phyloP scores from a whole-genome alignment of 1,140 invertebrate genomes.

The Seison nebaliae region DNA sequence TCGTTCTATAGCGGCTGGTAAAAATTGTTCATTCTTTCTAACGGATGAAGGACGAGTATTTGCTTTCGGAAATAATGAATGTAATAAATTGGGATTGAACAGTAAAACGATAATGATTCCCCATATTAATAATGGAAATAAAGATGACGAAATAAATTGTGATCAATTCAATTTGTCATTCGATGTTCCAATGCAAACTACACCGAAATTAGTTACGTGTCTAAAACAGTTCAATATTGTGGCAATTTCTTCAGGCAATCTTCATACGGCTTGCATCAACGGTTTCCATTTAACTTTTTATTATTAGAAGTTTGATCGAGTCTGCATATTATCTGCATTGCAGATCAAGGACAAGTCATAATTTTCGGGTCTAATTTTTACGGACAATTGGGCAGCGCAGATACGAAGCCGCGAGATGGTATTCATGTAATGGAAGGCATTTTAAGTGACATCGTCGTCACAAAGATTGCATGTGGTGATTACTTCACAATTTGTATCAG shows the following conservation, averaged over 20 bases:
- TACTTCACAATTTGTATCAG: constrained; percentile 40
- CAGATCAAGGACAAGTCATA: constrained; percentile 37
- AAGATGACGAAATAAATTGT: too few relatives aligned
- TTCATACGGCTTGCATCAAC: too few relatives aligned
- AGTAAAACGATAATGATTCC: too few relatives aligned
- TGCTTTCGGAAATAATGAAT: constrained; percentile 40
- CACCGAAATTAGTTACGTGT: too few relatives aligned
- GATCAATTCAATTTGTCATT: too few relatives aligned
- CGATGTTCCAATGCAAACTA: too few relatives aligned
- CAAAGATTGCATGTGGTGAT: constrained; percentile 34
- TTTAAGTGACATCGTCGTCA: constrained; percentile 21
- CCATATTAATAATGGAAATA: too few relatives aligned
- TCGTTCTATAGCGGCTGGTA: constrained; percentile 29
- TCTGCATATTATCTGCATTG: constrained; percentile 7
- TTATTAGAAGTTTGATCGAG: background rate
- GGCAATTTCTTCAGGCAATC: too few relatives aligned
- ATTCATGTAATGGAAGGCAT: constrained; percentile 33
- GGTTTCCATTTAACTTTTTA: too few relatives aligned
- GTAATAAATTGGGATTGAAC: constrained; percentile 42
- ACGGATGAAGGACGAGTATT: constrained; percentile 36
- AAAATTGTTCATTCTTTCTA: constrained; percentile 38
- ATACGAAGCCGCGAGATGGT: constrained; percentile 27
- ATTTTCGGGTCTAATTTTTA: constrained; percentile 41
- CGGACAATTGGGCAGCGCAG: constrained; percentile 36
- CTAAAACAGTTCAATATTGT: too few relatives aligned